Conservation (phyloP, 1,140 invertebrate genomes). For the Protaetia brevitarsis region DNA sequence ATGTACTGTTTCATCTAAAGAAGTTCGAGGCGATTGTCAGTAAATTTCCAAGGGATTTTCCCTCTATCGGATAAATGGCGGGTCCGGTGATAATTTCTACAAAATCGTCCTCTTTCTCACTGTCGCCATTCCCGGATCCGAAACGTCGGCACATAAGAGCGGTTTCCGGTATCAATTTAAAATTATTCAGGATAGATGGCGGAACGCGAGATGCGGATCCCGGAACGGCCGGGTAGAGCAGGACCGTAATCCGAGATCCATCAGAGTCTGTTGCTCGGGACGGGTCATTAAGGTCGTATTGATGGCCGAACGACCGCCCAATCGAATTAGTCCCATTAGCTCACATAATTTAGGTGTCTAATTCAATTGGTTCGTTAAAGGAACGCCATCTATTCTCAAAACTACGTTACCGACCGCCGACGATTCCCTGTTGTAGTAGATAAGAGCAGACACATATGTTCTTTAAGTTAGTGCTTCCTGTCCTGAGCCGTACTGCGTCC, state of each 20-base stretch:
- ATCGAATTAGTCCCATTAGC: slow-evolving; percentile 41
- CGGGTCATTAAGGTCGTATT: slow-evolving; percentile 38
- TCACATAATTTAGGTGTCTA: slow-evolving; percentile 44
- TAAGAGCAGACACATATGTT: slow-evolving; percentile 7
- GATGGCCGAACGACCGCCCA: slow-evolving; percentile 39
- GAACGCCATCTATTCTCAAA: slow-evolving; percentile 35
- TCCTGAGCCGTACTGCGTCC: neutral
- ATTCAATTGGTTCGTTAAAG: slow-evolving; percentile 44
- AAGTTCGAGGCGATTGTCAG: too few species aligned
- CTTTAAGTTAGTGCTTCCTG: neutral
- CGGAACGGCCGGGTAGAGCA: neutral
- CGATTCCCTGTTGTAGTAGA: slow-evolving; percentile 18
- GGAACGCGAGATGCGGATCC: neutral
- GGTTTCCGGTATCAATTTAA: slow-evolving; percentile 17
- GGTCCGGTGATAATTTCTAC: neutral
- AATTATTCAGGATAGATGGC: slow-evolving; percentile 14
- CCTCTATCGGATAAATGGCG: neutral
- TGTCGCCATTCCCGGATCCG: neutral
- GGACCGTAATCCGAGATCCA: slow-evolving; percentile 16
- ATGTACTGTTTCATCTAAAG: too few species aligned
- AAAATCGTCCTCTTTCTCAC: slow-evolving; percentile 16
- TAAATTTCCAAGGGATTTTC: neutral
- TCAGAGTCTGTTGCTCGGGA: slow-evolving; percentile 30
- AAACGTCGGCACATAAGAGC: neutral
- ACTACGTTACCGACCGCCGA: slow-evolving; percentile 28